phyloP scores from a whole-genome alignment of 1,140 invertebrate genomes.

The Brachionus rubens region DNA sequence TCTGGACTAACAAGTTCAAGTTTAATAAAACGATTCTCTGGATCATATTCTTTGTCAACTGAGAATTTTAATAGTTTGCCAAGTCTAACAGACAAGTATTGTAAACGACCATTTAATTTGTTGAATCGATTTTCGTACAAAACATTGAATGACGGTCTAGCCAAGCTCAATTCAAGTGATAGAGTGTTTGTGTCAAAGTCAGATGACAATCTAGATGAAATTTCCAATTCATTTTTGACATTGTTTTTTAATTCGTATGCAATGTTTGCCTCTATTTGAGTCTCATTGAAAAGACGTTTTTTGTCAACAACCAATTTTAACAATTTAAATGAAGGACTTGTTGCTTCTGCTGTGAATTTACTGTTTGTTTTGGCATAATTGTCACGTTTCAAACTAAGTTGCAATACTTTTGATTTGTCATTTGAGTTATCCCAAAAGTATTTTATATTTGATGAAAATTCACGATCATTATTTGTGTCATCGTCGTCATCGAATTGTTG shows the following conservation, averaged over 20 bases:
- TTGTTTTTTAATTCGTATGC: slow-evolving; percentile 16
- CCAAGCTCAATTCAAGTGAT: slow-evolving; percentile 19
- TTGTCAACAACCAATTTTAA: slow-evolving; percentile 28
- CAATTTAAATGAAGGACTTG: slow-evolving; percentile 19
- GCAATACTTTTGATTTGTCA: neutral
- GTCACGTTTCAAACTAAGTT: neutral
- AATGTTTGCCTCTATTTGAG: neutral
- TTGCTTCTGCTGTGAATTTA: neutral
- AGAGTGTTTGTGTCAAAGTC: slow-evolving; percentile 17
- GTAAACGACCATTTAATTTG: slow-evolving; percentile 25
- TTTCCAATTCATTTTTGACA: neutral
- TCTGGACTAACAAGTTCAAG: slow-evolving; percentile 31
- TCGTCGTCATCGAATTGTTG: slow-evolving; percentile 32
- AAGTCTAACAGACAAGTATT: slow-evolving; percentile 6
- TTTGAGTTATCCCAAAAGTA: neutral
- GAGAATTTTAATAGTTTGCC: slow-evolving; percentile 20
- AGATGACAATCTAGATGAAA: neutral
- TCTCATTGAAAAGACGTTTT: slow-evolving; percentile 17
- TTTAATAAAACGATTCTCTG: slow-evolving; percentile 18
- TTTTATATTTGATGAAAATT: slow-evolving; percentile 9
- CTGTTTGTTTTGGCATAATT: slow-evolving; percentile 24
- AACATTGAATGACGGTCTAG: slow-evolving; percentile 20
- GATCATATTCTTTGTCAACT: slow-evolving; percentile 45
- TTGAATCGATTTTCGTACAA: slow-evolving; percentile 39
- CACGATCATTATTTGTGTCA: slow-evolving; percentile 20